These are phyloP conservation scores for Poecilus cupreus DNA, from an alignment of 2,888 invertebrate genomes.

Conservation along the genomic window DNA sequence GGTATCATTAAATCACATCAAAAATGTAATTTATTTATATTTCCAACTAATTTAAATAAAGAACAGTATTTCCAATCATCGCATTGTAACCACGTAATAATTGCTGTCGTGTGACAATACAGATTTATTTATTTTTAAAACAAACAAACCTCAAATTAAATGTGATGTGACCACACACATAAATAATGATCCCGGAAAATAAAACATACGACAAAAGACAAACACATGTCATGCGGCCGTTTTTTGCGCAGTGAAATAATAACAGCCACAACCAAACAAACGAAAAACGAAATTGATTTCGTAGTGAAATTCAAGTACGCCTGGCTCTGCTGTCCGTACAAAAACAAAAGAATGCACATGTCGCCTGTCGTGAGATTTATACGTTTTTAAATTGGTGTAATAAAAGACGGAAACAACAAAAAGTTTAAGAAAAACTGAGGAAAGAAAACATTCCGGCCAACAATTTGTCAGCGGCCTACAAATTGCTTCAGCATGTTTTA, in stretches of 20 bases:
- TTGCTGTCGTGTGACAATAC: too few species aligned
- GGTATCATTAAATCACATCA: too few species aligned
- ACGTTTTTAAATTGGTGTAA: conserved; percentile 55
- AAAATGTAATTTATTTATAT: too few species aligned
- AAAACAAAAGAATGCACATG: conserved; percentile 39
- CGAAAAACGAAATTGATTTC: conserved; percentile 17
- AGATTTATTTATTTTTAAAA: too few species aligned
- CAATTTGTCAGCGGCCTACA: conserved; percentile 54
- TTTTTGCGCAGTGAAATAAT: conserved; percentile 17
- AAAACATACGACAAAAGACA: background rate
- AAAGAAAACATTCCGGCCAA: conserved; percentile 44
- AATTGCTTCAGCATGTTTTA: conserved; percentile 56
- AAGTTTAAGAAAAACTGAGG: conserved; percentile 41
- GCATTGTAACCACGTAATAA: background rate
- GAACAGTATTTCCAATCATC: background rate
- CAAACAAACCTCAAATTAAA: background rate
- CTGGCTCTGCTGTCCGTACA: background rate
- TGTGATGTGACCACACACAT: background rate
- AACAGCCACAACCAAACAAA: background rate
- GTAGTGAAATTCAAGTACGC: conserved; percentile 32
- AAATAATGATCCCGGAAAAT: background rate
- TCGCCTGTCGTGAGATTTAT: conserved; percentile 45
- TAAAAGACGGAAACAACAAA: conserved; percentile 47
- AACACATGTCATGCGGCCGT: background rate
- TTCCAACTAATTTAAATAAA: too few species aligned